These are phyloP conservation scores for Nomada ruficornis DNA, from an alignment of 2,888 invertebrate species.

Conservation along the genomic window DNA sequence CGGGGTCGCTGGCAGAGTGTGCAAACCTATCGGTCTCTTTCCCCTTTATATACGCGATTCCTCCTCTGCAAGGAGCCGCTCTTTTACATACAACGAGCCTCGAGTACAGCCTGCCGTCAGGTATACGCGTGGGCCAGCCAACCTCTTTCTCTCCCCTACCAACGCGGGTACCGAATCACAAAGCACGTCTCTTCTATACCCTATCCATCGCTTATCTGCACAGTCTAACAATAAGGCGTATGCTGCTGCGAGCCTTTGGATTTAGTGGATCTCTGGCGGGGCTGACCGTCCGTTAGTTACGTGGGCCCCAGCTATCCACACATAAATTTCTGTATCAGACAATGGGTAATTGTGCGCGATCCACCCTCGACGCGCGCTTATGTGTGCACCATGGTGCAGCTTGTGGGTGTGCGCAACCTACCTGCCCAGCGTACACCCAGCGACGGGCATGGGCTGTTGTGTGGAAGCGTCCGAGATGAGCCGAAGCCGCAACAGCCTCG, in stretches of 20 bases:
- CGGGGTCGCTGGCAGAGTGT: neutral
- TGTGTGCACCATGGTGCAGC: conserved; percentile 59
- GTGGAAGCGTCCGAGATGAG: conserved; percentile 16
- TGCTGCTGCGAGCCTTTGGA: conserved; percentile 67
- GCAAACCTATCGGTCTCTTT: conserved; percentile 27
- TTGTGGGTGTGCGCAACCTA: conserved; percentile 51
- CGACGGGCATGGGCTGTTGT: neutral
- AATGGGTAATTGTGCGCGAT: conserved; percentile 84
- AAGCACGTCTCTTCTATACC: conserved; percentile 75
- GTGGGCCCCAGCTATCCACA: conserved; percentile 79
- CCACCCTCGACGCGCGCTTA: conserved; percentile 73
- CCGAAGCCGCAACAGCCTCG: conserved; percentile 33
- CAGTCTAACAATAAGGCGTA: conserved; percentile 79
- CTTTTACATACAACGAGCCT: conserved; percentile 36
- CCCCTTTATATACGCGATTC: conserved; percentile 71
- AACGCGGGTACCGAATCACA: conserved; percentile 79
- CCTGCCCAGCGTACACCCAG: conserved; percentile 46
- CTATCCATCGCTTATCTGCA: conserved; percentile 80
- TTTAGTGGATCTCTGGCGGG: conserved; percentile 69
- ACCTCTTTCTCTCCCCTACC: conserved; percentile 10
- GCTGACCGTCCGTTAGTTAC: conserved; percentile 80
- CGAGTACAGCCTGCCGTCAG: conserved; percentile 18
- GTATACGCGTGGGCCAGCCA: conserved; percentile 47
- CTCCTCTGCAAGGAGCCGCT: conserved; percentile 54
- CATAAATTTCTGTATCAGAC: conserved; percentile 84